Evolutionary conservation across 2,888 invertebrate species (phyloP), one percentile per base, ranked within the genome.

Genomic region (Protophormia terraenovae): DNA sequence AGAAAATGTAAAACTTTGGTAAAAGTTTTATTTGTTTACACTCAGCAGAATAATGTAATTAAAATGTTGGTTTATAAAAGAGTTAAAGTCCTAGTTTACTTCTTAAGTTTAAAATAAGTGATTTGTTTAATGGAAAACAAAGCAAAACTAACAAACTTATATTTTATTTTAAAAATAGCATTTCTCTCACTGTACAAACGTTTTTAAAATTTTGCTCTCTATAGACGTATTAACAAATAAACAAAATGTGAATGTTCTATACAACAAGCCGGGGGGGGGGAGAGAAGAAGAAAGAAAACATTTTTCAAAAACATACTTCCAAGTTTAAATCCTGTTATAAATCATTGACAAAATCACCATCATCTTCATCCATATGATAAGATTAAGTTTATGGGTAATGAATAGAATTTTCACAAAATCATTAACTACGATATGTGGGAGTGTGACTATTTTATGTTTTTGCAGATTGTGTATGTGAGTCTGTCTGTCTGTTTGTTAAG

Each of bases 301-400:
- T 80, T 19, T 29, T 45, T 38, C 77, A 35, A 29, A 72, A 53
- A 55, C 16, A 24, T 3, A 27, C 19, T n/a, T 24, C 4, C 32
- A 55, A 55, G 35, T 73, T 80, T 76, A 75, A 72, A 66, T 75
- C 66, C 66, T 41, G 72, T 60, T 77, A 81, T 84, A 84, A 81
- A 84, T 81, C 80, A 66, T 80, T 60, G 71, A 50, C 80, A 71
- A 84, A 72, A 66, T 67, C 66, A 73, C 27, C 55, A 72, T 50
- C 58, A 83, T 62, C 45, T 78, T 58, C 75, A 50, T 71, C 19
- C 22, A 14, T 60, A 64, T 35, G 47, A 53, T 72, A 47, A 58
- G 76, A 76, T 72, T 64, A 72, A 72, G 72, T 84, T 80, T 80
- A 58, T 72, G 79, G 66, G 27, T 71, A 72, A 84, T 80, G 67